Evolutionary conservation across 2,888 invertebrate species (phyloP), one percentile per base, ranked within the genome.

Genomic region (Timandra comae): DNA sequence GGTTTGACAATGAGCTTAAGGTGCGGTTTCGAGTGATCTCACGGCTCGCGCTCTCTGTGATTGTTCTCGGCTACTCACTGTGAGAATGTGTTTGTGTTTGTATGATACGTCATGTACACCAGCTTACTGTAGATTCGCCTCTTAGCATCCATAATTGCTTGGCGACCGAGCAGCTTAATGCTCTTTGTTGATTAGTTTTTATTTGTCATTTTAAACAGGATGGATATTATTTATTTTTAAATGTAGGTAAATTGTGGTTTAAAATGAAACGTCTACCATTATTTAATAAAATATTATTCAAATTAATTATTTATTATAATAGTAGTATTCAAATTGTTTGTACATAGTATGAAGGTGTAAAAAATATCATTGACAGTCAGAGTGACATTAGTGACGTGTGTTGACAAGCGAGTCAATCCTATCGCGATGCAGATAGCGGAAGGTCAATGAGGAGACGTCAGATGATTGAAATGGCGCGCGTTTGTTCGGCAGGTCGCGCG

Each of bases 1-100:
- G 84, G 84, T 84, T 84, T 84, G 79, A 84, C 84, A 84, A 85
- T 84, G 81, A 77, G 84, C 84, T 84, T 85, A 85, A 85, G 84
- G 85, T 84, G 84, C 84, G 84, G 84, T 85, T 85, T 85, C 81
- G 79, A 80, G 77, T 85, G 85, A 82, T 84, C 78, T 78, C 72
- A 59, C 56, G 62, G 63, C 62, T 62, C 63, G 68, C 70, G 70
- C 71, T 70, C 71, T 69, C 66, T 64, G 65, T 67, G 78, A 75
- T 76, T 79, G 80, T 74, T 77, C 75, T 70, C 68, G 65, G 77
- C 74, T 73, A 68, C 75, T 69, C 70, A 56, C 64, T 69, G 69
- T 66, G 58, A 64, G 66, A 58, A 59, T 67, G 71, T 73, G 79
- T 76, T 78, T 78, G 84, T 80, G 79, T 76, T 77, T 62, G 80